Percentiles rank a stretch among this genome's conserved stretches.
Conservation (phyloP, 2,797 vertebrate genomes). For the Lateolabrax maculatus region DNA sequence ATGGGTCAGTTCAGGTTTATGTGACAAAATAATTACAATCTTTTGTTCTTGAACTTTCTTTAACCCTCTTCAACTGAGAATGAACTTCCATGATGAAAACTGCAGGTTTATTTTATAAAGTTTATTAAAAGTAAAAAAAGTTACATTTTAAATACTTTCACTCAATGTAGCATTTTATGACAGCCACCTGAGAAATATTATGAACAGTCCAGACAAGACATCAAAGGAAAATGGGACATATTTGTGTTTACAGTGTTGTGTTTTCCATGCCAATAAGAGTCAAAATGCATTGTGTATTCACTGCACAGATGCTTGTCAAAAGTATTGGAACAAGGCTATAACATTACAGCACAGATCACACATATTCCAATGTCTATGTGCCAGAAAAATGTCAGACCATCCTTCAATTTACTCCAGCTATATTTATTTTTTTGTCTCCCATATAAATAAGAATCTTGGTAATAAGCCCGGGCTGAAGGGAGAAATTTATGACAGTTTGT, state of each 20-base stretch:
- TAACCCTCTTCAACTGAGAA: neutral
- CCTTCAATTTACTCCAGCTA: constrained; percentile 18
- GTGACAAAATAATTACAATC: neutral
- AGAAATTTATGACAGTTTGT: constrained; percentile 59
- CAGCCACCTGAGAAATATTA: constrained; percentile 17
- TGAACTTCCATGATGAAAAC: neutral
- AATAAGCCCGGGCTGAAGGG: constrained; percentile 50
- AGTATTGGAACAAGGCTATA: constrained; percentile 23
- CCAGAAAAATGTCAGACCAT: constrained; percentile 43
- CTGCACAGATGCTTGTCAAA: constrained; percentile 34
- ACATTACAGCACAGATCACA: constrained; percentile 34
- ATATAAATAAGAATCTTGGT: constrained; percentile 46
- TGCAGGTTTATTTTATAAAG: constrained; percentile 7
- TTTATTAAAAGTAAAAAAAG: neutral
- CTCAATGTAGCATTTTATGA: constrained; percentile 14
- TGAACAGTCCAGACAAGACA: neutral
- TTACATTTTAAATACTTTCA: constrained; percentile 1
- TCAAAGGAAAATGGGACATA: constrained; percentile 23
- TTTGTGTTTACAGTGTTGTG: constrained; percentile 33
- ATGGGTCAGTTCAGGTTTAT: neutral
- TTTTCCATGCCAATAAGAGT: constrained; percentile 26
- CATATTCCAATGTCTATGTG: constrained; percentile 24
- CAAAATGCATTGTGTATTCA: constrained; percentile 33
- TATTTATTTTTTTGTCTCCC: constrained; percentile 3
- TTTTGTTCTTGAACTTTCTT: neutral